These are phyloP conservation scores for Ranitomeya imitator DNA, from an alignment of 2,113 vertebrate genomes.

Conservation along the genomic window DNA sequence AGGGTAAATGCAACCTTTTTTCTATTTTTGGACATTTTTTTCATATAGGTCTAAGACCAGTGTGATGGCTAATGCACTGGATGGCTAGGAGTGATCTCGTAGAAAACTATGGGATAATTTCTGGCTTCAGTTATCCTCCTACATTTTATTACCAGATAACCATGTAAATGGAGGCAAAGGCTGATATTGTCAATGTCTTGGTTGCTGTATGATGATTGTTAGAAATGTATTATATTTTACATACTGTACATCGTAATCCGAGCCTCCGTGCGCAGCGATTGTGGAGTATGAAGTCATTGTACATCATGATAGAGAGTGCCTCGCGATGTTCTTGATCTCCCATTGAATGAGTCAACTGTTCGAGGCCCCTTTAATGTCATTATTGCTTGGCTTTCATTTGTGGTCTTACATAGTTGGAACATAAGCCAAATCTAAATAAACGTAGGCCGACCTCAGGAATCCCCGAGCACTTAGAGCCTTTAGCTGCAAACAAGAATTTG, in stretches of 20 bases:
- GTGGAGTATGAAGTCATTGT: neutral
- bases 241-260: neutral
- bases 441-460: conserved; percentile 35
- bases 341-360: conserved; percentile 27
- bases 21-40: too few relatives aligned
- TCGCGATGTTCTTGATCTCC: neutral
- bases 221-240: neutral
- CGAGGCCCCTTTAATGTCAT: conserved; percentile 62
- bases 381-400: conserved; percentile 60
- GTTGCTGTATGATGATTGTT: neutral
- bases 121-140: too few relatives aligned
- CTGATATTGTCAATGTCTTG: too few relatives aligned
- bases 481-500: conserved; percentile 4
- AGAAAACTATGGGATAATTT: too few relatives aligned
- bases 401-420: conserved; percentile 57
- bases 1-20: too few relatives aligned
- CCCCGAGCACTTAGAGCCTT: conserved; percentile 14
- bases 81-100: too few relatives aligned
- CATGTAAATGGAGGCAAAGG: too few relatives aligned
- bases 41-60: too few relatives aligned
- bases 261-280: neutral
- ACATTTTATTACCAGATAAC: too few relatives aligned
- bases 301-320: neutral
- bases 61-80: too few relatives aligned
- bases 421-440: conserved; percentile 56